Base-by-base conservation (phyloP, 1,140 invertebrate species). In the Macrostomum lignano region DNA sequence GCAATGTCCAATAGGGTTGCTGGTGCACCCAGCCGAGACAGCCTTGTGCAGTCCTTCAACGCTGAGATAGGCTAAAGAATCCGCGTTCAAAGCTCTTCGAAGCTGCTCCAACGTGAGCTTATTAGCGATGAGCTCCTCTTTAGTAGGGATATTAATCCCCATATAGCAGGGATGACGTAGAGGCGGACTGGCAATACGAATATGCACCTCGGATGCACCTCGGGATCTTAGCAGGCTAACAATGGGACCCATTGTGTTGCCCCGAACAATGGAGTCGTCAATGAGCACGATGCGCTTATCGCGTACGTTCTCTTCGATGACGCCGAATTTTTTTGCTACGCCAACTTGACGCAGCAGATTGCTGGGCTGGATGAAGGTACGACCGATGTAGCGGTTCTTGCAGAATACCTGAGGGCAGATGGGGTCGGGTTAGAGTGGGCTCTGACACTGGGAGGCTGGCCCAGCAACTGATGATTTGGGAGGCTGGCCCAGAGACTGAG, bases 91-190 rank as follows among this genome's bases (percentile, higher is more conserved):
- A 77, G 67, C 42, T 70, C 65, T 0, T 9, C 79, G 77, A 35
- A 91, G 57, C 51, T 81, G 64, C 3, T 69, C 59, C 10, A 69
- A 60, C 42, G 72, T 68, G 44, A 82, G 51, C 51, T 71, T 72
- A 55, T 88, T 91, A 13, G 81, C 82, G 42, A 94, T 79, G 6
- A 96, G 66, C 58, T 96, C 86, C 51, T 88, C 77, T 36, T 69
- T 62, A 0, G 84, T 93, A n/a, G 86, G 84, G 44, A 96, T 94
- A 53, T 94, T 94, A 42, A 96, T 93, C 28, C 86, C 86, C 86
- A 96, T 96, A 58, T 88, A 93, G 52, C 86, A 96, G 1, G 86
- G 84, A 60, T 81, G 74, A 42, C 73, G 70, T 11, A 96, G 61
- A 2, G 86, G 82, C 1, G 86, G 86, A 20, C 81, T 91, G n/a